Base-by-base conservation (phyloP, 2,113 vertebrate species). In the Syngnathus scovelli region DNA sequence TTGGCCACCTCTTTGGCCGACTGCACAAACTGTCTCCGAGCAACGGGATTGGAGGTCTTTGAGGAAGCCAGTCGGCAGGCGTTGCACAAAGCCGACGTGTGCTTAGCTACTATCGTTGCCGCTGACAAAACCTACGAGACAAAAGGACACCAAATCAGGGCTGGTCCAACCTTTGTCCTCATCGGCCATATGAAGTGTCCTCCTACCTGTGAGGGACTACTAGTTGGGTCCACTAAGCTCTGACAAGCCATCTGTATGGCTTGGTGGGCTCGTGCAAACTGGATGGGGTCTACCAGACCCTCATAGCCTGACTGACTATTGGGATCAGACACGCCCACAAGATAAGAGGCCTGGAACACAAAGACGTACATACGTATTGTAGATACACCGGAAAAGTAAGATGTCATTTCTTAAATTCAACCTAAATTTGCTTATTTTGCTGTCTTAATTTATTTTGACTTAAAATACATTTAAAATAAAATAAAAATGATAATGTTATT, bases 1-100 rank as follows among this genome's bases (percentile, higher is more conserved):
- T 99, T 99, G 74, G 98, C 98, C 51, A 99, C 98, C 82, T 99
- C 98, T 88, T 99, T 99, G 81, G 98, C 98, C 6, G 98, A 99
- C 80, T 99, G 98, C 60, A 99, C 98, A 10, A 99, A 99, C 82
- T 99, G 98, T 80, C 98, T 94, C 87, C 96, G 93, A 64, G 98
- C 96, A 13, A 98, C 94, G 0, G 98, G 98, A 81, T 99, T 99
- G 78, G 95, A 93, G 0, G 98, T 99, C 88, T 98, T 98, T 19
- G 96, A 98, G 0, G 98, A 99, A 5, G 98, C 98, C 1, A 99
- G 93, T 33, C 98, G 98, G 68, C 98, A 99, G 37, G 98, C 96
- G 0, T 99, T 99, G 87, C 98, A 99, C 68, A 99, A 86, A 27
- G 96, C 96, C 0, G 96, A 99, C 0, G 98, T 99, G 77, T 99